phyloP scores from a whole-genome alignment of 2,113 vertebrate species.

The Uropsilus gracilis region DNA sequence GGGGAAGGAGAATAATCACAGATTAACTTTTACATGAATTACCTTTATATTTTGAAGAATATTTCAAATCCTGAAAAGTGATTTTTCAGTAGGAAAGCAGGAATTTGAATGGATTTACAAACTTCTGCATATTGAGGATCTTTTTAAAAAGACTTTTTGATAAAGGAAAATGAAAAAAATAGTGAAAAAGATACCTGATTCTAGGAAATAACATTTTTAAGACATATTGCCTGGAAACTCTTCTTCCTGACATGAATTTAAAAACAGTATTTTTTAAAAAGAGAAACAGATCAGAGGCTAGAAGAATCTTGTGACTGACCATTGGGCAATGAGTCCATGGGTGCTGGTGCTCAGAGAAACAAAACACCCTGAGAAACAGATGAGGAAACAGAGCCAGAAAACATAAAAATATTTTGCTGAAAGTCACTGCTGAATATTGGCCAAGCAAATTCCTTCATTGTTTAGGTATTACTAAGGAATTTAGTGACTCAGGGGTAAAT shows the following conservation, averaged over 20 bases:
- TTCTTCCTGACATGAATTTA: not conserved
- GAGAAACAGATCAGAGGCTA: not conserved
- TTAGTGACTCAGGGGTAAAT: not conserved
- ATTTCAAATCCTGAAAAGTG: not conserved
- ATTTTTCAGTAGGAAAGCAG: not conserved
- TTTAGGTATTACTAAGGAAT: not conserved
- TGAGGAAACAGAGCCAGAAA: not conserved
- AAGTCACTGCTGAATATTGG: not conserved
- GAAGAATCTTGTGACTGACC: not conserved
- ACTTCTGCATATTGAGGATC: not conserved
- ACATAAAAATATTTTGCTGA: not conserved
- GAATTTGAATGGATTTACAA: not conserved
- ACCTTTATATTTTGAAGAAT: not conserved
- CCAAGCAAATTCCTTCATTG: not conserved
- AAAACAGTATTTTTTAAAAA: not conserved
- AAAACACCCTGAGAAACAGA: not conserved
- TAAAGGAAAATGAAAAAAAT: not conserved
- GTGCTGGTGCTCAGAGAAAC: not conserved
- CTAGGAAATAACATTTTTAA: not conserved
- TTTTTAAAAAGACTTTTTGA: not conserved
- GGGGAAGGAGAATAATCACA: not conserved
- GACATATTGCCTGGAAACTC: not conserved
- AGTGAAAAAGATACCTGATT: not conserved
- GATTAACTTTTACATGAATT: not conserved
- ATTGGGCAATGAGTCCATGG: not conserved